Conservation (phyloP, 1,140 invertebrate genomes). For the Rhyzopertha dominica region DNA sequence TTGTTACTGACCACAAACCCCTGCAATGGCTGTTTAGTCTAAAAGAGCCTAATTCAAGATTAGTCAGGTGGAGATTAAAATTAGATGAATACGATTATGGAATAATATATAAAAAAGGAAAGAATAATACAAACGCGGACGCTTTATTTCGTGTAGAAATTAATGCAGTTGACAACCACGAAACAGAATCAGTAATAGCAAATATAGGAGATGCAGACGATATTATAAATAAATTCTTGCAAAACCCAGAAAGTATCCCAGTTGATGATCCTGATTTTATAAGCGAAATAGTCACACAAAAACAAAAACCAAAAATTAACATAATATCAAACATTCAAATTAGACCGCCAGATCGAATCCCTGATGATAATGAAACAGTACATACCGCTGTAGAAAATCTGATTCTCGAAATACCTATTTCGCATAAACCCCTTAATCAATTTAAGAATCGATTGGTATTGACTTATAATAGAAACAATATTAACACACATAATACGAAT, state of each 20-base stretch:
- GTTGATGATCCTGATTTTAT: too few species aligned
- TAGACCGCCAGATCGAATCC: slow-evolving; percentile 42
- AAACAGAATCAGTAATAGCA: neutral
- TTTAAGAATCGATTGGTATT: too few species aligned
- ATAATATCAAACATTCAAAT: slow-evolving; percentile 38
- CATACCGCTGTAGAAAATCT: too few species aligned
- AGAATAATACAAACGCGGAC: slow-evolving; percentile 41
- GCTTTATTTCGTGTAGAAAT: slow-evolving; percentile 34
- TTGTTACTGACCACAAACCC: slow-evolving; percentile 48
- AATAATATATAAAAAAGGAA: slow-evolving; percentile 43
- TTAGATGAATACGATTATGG: slow-evolving; percentile 44
- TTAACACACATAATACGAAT: too few species aligned
- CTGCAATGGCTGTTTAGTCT: slow-evolving; percentile 45
- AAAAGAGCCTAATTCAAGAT: slow-evolving; percentile 42
- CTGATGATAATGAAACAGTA: slow-evolving; percentile 30
- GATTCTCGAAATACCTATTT: too few species aligned
- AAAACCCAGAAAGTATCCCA: slow-evolving; percentile 13
- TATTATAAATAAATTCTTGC: slow-evolving; percentile 15
- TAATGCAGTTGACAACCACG: neutral
- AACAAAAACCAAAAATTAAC: slow-evolving; percentile 40
- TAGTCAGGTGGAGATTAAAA: slow-evolving; percentile 44
- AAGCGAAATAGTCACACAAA: too few species aligned
- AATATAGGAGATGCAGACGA: too few species aligned
- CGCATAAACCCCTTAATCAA: too few species aligned
- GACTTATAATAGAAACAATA: too few species aligned